Base-by-base conservation (phyloP, 2,797 vertebrate genomes). In the Myotis planiceps region DNA sequence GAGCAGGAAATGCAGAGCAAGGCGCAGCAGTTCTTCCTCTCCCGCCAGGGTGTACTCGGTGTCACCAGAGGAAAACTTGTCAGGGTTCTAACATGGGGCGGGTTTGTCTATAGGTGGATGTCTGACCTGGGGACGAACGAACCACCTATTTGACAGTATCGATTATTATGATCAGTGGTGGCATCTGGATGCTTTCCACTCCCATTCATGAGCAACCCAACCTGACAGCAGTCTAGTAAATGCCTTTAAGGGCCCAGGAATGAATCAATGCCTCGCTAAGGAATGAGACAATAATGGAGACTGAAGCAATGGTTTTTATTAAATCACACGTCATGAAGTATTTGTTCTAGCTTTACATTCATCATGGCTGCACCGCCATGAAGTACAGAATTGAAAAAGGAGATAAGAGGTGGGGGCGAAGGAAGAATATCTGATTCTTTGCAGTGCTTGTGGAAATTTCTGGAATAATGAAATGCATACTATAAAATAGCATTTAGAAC, bases 261-360 rank as follows among this genome's bases (percentile, higher is more conserved):
- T 75, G 25, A 93, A 68, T 13, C 9, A 18, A 39, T 47, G 75
- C 81, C 78, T 86, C 53, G 19, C 55, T 78, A 49, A 68, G 68
- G 72, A 71, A 34, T 49, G n/a, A 88, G 92, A 75, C 82, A 76
- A 66, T 37, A 13, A 34, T 84, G 65, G 82, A 89, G 15, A 53
- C 83, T 76, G 83, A 91, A 53, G 42, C 29, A 49, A 45, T 63
- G 15, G 32, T 49, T 88, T 91, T 94, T 71, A 90, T 76, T 66
- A 79, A 89, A 81, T 79, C 39, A 7, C 66, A 71, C 29, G 45
- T 81, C 72, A 63, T 65, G 6, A 94, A 47, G 25, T 88, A 27
- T 94, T 95, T 15, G 25, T 75, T 88, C 63, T 84, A 71, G 90
- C 72, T 95, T 85, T 94, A 90, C 86, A 55, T 71, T 71, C 76